Evolutionary conservation across 2,113 vertebrate genomes (phyloP).

Genomic region (Elgaria multicarinata): DNA sequence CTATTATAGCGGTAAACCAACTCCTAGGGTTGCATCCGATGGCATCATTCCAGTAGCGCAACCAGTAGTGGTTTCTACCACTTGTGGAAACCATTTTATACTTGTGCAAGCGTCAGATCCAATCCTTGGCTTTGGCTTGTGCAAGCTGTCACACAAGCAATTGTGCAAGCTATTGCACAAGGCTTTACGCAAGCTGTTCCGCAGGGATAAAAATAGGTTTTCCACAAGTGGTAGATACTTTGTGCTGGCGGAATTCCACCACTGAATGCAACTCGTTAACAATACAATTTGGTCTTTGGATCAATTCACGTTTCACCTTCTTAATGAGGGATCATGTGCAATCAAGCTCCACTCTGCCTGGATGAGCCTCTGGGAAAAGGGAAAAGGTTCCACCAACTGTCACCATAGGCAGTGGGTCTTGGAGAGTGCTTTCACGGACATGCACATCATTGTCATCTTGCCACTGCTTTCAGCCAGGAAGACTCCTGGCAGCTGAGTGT

Average conservation of each 20-base stretch:
- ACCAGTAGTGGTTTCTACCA: background rate
- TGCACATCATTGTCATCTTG: too few species aligned
- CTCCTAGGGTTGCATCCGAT: background rate
- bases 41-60: too few species aligned
- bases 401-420: background rate
- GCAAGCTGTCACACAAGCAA: too few species aligned
- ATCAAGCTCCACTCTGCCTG: background rate
- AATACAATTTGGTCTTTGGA: background rate
- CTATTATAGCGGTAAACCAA: background rate
- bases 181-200: too few species aligned
- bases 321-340: background rate
- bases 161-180: too few species aligned
- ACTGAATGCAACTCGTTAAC: background rate
- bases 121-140: too few species aligned
- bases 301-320: background rate
- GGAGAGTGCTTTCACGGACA: background rate
- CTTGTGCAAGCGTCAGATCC: too few species aligned
- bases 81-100: too few species aligned
- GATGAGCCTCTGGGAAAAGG: background rate
- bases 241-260: too few species aligned
- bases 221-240: too few species aligned
- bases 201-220: too few species aligned
- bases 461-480: background rate
- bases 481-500: background rate
- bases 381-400: background rate